Evolutionary conservation across 2,113 vertebrate genomes (phyloP), one percentile per base, ranked within the genome.

Genomic region (Misgurnus mizolepis): DNA sequence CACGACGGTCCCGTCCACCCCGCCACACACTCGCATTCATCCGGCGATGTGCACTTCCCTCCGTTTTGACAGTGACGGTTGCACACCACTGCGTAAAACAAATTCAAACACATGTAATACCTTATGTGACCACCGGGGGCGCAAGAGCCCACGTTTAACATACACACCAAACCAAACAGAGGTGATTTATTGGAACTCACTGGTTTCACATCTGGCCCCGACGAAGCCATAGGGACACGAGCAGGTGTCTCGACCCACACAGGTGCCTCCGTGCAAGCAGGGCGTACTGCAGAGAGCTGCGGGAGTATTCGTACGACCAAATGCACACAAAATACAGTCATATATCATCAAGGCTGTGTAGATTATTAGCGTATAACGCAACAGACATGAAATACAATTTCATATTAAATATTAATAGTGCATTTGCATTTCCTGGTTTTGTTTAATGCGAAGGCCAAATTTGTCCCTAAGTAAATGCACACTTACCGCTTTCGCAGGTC

Each of bases 1-100:
- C 94, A 95, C 0, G 91, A 92, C 3, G 90, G 93, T 67, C 94
- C 93, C 5, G 89, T 93, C 94, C 94, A 95, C 1, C 93, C 95
- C 0, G 72, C 53, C 7, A 72, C 87, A 87, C 94, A 94, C 60
- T 53, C 71, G 66, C 95, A 95, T 86, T 92, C 86, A 1, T 95
- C 94, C 0, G 93, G 91, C 0, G 92, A 92, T 18, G 88, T 83
- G 56, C 94, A 95, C 65, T 85, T 86, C 10, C 94, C 94, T 0
- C 94, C 89, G 0, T 95, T 93, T 82, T 93, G 93, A 86, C 94
- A 95, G 88, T 95, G 94, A 15, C 84, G 91, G 80, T 73, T 94
- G 66, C 94, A 96, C 69, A 94, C 90, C 92, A 93, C 94, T 95
- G 56, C 12, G 34, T 71, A 83, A 86, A 85, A 82, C 2, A 85